Evolutionary conservation across 2,113 vertebrate species (phyloP), one percentile per base, ranked within the genome.

Genomic region (Gnathochromis pfefferi): DNA sequence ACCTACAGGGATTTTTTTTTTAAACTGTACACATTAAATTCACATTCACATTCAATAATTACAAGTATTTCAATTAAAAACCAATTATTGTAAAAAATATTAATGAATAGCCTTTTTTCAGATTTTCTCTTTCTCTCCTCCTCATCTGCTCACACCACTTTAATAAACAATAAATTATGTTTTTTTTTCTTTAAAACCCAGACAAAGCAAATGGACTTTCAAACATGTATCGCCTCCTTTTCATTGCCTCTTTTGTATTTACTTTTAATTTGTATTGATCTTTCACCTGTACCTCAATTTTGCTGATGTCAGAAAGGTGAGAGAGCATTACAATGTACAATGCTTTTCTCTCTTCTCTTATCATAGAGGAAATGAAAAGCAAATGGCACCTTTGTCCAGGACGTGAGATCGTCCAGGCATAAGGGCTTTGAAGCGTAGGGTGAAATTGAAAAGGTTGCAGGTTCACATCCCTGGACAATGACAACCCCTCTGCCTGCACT

Each of bases 221-320:
- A 90, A 95, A 93, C 86, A 54, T 78, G 91, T 92, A 89, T 89
- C 57, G 19, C 89, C 87, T 86, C 92, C 92, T 68, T 91, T 93
- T 94, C 83, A 31, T 85, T 51, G 85, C 80, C 73, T 83, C 89
- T 87, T 96, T 96, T 96, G 92, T 96, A 97, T 97, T 97, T 97
- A 95, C 96, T 97, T 98, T 97, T 97, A 97, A 98, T 98, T 97
- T 97, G 94, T 96, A 97, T 97, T 91, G 95, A 96, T 97, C 94
- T 91, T 91, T 85, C 58, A 85, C 87, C 91, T 58, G 84, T 91
- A 87, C 96, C 96, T 96, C 94, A 95, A 95, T 96, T 95, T 95
- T 95, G 94, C 94, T 87, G 83, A 89, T 95, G 96, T 96, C 96
- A 96, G 87, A 91, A 94, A 94, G 96, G 95, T 96, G 96, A 97